Base-by-base conservation (phyloP, 2,888 invertebrate genomes). In the Yponomeuta malinellus region DNA sequence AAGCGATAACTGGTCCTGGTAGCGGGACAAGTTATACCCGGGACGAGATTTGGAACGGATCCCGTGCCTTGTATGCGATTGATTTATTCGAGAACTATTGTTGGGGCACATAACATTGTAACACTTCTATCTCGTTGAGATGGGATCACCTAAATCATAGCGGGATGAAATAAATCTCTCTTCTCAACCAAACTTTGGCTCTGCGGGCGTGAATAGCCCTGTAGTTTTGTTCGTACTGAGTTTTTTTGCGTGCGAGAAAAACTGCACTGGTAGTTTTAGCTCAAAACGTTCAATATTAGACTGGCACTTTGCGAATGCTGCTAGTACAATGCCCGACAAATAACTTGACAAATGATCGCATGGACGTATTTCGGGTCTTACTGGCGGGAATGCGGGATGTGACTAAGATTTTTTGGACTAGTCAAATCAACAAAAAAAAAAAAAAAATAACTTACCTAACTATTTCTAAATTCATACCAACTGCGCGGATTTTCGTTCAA, bases 141-240 rank as follows among this genome's bases (percentile, higher is more conserved):
- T 69, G 31, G 68, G 69, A 52, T 69, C 52, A 31, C 31, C 23
- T 69, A 69, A 69, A 69, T 69, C 69, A 69, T 52, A 31, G 10
- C n/a, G 31, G 69, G 48, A 52, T 59, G 59, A 59, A 69, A 69
- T 69, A 69, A 69, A 69, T 69, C 69, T 52, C 48, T 66, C 48
- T 31, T 68, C 23, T n/a, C 52, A 69, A 48, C 43, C 15, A 23
- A 67, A 67, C 37, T 67, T 67, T 33, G 33, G 65, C 9, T 65
- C 23, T 31, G 29, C 29, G 48, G 68, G 68, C n/a, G 23, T 48
- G 68, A 68, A 65, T 65, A 31, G 65, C 9, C 29, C 10, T 43
- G 31, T 29, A 65, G 65, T 64, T 64, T 64, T 64, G 64, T 64
- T 31, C 33, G 65, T 31, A 10, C 65, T 31, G 15, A 0, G 15